Conservation (phyloP, 2,113 vertebrate species). For the Stictonetta naevosa region DNA sequence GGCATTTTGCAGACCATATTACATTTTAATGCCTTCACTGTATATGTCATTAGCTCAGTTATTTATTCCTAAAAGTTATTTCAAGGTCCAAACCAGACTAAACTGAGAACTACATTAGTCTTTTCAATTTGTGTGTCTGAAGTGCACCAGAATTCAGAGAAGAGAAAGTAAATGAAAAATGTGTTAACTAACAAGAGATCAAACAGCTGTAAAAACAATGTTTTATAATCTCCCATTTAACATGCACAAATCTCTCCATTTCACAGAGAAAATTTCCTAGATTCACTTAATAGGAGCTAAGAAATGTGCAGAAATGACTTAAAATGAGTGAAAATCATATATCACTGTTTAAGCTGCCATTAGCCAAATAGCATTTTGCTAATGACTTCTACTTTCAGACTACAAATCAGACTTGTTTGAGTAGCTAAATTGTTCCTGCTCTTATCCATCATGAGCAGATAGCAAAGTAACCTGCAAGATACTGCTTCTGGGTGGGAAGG, state of each 20-base stretch:
- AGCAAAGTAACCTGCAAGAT: neutral
- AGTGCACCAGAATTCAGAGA: conserved; percentile 5
- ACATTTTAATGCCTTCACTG: conserved; percentile 46
- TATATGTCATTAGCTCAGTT: conserved; percentile 58
- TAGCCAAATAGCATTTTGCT: conserved; percentile 43
- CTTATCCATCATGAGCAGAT: conserved; percentile 15
- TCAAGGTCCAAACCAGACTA: conserved; percentile 53
- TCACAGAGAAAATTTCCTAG: conserved; percentile 25
- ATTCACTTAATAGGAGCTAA: conserved; percentile 20
- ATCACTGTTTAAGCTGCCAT: conserved; percentile 45
- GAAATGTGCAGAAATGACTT: conserved; percentile 41
- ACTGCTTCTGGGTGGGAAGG: neutral
- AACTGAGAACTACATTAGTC: conserved; percentile 28
- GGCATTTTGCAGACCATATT: neutral
- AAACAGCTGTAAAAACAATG: conserved; percentile 47
- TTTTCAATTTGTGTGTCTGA: conserved; percentile 31
- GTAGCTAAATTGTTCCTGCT: conserved; percentile 28
- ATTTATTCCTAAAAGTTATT: conserved; percentile 58
- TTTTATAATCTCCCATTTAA: conserved; percentile 44
- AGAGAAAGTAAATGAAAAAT: conserved; percentile 29
- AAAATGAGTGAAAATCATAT: conserved; percentile 45
- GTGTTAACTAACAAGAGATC: conserved; percentile 32
- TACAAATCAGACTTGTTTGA: conserved; percentile 44
- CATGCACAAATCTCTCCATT: conserved; percentile 41
- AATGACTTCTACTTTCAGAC: conserved; percentile 44